Base-by-base conservation (phyloP, 2,797 vertebrate genomes). In the Anomalospiza imberbis region DNA sequence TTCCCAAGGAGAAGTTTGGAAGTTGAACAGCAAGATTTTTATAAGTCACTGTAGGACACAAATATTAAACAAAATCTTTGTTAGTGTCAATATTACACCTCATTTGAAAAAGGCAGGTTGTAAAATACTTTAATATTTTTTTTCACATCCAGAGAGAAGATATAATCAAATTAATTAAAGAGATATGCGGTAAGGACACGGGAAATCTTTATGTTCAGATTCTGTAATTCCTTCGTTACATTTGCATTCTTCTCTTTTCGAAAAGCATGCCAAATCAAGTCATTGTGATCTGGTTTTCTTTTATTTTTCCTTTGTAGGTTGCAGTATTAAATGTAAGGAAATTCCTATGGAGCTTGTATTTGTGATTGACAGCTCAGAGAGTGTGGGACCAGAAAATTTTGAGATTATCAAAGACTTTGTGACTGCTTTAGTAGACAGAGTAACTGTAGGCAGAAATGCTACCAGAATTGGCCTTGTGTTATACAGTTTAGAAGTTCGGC, bases 361-460 rank as follows among this genome's bases (percentile, higher is more conserved):
- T 95, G 98, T 99, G 94, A 99, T 99, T 29, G 99, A 99, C 97
- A 99, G 99, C 88, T 99, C 99, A 70, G 99, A 99, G 95, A 99
- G 99, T 11, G 99, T 99, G 17, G 99, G 99, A 31, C 99, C 99
- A 11, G 98, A 99, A 91, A 99, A 99, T 97, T 99, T 99, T 96
- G 98, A 99, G 96, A 99, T 99, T 96, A 98, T 99, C 94, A 99
- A 99, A 97, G 98, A 99, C 96, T 99, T 99, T 89, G 98, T 99
- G 93, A 98, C 97, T 26, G 98, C 98, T 70, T 94, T 99, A 95
- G 98, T 99, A 91, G 99, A 99, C 89, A 97, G 98, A 68, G 98
- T 98, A 76, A 99, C 99, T 1, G 98, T 99, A 38, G 98, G 98
- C 85, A 98, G 98, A 88, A 99, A 99, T 2, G 97, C 98, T 88